Evolutionary conservation across 2,113 vertebrate species (phyloP).

Genomic region (Abramis brama): DNA sequence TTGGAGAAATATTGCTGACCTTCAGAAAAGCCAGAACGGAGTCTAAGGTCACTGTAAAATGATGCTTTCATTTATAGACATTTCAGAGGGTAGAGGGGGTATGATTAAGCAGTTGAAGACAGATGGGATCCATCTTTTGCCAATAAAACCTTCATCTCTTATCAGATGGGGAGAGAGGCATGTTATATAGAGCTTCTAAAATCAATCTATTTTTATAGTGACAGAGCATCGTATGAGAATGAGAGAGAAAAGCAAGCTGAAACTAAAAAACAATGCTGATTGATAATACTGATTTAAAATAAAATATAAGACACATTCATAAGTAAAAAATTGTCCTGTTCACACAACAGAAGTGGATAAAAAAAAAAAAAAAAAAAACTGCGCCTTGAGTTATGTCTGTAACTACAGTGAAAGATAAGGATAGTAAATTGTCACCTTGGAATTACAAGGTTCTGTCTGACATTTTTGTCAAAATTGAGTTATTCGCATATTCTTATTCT

Average conservation of each 20-base stretch:
- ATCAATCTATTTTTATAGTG: slow-evolving; percentile 38
- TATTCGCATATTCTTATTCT: too few species aligned
- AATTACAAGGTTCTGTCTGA: too few species aligned
- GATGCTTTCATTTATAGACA: slow-evolving; percentile 53
- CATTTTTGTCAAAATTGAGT: too few species aligned
- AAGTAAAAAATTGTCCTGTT: neutral
- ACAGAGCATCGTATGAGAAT: neutral
- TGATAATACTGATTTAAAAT: slow-evolving; percentile 5
- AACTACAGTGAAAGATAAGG: too few species aligned
- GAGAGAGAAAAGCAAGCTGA: neutral
- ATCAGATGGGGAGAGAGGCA: slow-evolving; percentile 21
- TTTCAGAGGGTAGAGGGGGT: slow-evolving; percentile 47
- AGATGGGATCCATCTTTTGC: slow-evolving; percentile 43
- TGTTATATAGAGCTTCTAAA: slow-evolving; percentile 34
- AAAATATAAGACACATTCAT: neutral
- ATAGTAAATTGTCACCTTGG: neutral
- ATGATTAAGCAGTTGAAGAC: slow-evolving; percentile 54
- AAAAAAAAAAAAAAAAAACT: too few species aligned
- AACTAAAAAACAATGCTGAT: neutral
- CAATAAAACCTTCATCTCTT: slow-evolving; percentile 51
- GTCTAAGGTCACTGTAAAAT: slow-evolving; percentile 45
- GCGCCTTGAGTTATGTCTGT: too few species aligned
- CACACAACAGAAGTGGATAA: neutral
- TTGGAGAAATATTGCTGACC: slow-evolving; percentile 25
- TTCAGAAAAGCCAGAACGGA: slow-evolving; percentile 15